Evolutionary conservation across 2,797 vertebrate species (phyloP), one percentile per base, ranked within the genome.

Genomic region (Chromis chromis): DNA sequence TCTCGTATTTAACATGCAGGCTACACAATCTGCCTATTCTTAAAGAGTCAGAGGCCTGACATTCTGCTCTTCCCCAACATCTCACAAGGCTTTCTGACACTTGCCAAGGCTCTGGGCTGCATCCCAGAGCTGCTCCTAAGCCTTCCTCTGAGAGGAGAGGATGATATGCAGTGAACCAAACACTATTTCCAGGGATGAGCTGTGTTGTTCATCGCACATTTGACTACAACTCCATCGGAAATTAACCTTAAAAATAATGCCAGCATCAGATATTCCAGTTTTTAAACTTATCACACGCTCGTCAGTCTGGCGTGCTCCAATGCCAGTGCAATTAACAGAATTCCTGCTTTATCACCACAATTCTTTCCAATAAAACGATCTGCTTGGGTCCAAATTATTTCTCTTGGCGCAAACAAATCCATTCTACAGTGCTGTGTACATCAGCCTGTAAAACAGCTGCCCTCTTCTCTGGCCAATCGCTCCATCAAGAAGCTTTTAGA

Each of bases 1-100:
- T 4, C 11, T 14, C 49, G 31, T 79, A 55, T 58, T 66, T 44
- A 62, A 72, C 59, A 61, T 65, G 24, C 42, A 59, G 56, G 71
- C 63, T 67, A 54, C 75, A 81, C 81, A 83, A 70, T 65, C 76
- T 25, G 61, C 74, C 84, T 85, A 82, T 70, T 83, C 65, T 70
- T 62, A 52, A 76, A 65, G 13, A 71, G 68, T 65, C 61, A 36
- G 25, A 59, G 12, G 74, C 54, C 58, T 76, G 78, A 83, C 78
- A 81, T 68, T 79, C 46, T 74, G 3, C 73, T 71, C 59, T 74
- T 67, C 25, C 57, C n/a, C 52, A 70, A 27, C 63, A 55, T 81
- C 75, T 85, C 62, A 74, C 50, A 70, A 75, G 67, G 58, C 74
- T 75, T 68, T 73, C 74, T 61, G 66, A 82, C 58, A 28, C 40